phyloP scores from a whole-genome alignment of 2,797 vertebrate genomes.

The Aphelocoma californica region DNA sequence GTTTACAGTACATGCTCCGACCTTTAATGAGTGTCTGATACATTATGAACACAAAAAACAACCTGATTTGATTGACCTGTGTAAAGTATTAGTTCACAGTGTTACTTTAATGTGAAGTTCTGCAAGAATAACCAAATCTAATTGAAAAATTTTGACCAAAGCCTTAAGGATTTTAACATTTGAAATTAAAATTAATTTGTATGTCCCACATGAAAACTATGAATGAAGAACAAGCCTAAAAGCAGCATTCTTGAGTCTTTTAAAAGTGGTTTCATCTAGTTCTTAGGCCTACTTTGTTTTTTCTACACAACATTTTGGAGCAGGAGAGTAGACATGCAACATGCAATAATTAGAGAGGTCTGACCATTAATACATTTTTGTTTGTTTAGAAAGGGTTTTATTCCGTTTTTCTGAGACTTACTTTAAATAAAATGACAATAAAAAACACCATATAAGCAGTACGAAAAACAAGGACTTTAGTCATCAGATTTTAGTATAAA shows the following conservation, averaged over 20 bases:
- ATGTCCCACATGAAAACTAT: neutral
- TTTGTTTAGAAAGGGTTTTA: slow-evolving; percentile 65
- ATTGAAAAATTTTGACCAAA: neutral
- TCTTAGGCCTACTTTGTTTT: neutral
- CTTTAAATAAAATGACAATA: slow-evolving; percentile 65
- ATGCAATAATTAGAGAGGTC: neutral
- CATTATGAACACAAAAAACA: neutral
- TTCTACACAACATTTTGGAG: neutral
- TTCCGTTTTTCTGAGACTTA: slow-evolving; percentile 50
- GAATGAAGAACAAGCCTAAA: neutral
- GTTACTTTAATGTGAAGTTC: neutral
- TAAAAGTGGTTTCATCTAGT: neutral
- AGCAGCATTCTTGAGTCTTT: slow-evolving; percentile 25
- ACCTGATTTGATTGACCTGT: neutral
- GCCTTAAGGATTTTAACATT: neutral
- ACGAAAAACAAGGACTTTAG: slow-evolving; percentile 18
- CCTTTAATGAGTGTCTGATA: neutral
- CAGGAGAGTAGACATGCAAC: slow-evolving; percentile 4
- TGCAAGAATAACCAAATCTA: neutral
- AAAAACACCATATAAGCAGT: slow-evolving; percentile 11
- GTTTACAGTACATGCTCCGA: neutral
- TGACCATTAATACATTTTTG: slow-evolving; percentile 14
- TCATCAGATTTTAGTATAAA: slow-evolving; percentile 55
- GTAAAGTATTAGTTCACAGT: neutral
- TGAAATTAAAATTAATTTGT: slow-evolving; percentile 3